These are phyloP conservation scores for Sparidentex hasta DNA, from an alignment of 2,797 vertebrate species.

Conservation along the genomic window DNA sequence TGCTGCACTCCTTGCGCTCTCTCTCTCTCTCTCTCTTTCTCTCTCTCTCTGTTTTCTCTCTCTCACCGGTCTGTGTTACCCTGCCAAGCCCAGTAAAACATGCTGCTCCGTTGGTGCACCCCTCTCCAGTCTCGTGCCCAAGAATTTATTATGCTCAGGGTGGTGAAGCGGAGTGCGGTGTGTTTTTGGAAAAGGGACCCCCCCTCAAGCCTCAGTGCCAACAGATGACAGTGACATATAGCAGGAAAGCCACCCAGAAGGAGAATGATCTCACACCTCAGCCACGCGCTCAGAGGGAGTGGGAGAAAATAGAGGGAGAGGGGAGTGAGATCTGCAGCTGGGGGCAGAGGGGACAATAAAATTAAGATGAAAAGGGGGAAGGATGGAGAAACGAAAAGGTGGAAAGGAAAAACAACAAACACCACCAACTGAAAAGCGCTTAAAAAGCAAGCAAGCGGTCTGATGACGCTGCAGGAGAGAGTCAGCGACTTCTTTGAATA, in stretches of 20 bases:
- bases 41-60: slow-evolving; percentile 40
- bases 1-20: slow-evolving; percentile 22
- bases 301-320: slow-evolving; percentile 57
- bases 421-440: slow-evolving; percentile 20
- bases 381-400: slow-evolving; percentile 50
- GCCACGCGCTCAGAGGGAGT: slow-evolving; percentile 77
- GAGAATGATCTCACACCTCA: slow-evolving; percentile 87
- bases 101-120: slow-evolving; percentile 59
- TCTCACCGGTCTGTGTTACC: slow-evolving; percentile 66
- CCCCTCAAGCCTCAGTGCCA: slow-evolving; percentile 81
- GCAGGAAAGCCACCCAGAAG: slow-evolving; percentile 89
- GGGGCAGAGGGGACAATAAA: slow-evolving; percentile 71
- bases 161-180: slow-evolving; percentile 66
- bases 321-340: slow-evolving; percentile 67
- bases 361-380: slow-evolving; percentile 66
- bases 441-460: not conserved
- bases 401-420: slow-evolving; percentile 48
- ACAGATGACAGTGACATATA: slow-evolving; percentile 88
- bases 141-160: slow-evolving; percentile 78
- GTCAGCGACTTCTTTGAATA: slow-evolving; percentile 26
- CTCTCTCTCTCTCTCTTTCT: slow-evolving; percentile 26
- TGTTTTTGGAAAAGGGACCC: slow-evolving; percentile 81
- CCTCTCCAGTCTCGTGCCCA: slow-evolving; percentile 77
- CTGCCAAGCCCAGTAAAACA: slow-evolving; percentile 82
- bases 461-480: slow-evolving; percentile 8